Base-by-base conservation (phyloP, 2,888 invertebrate species). In the Napeogenes inachia region DNA sequence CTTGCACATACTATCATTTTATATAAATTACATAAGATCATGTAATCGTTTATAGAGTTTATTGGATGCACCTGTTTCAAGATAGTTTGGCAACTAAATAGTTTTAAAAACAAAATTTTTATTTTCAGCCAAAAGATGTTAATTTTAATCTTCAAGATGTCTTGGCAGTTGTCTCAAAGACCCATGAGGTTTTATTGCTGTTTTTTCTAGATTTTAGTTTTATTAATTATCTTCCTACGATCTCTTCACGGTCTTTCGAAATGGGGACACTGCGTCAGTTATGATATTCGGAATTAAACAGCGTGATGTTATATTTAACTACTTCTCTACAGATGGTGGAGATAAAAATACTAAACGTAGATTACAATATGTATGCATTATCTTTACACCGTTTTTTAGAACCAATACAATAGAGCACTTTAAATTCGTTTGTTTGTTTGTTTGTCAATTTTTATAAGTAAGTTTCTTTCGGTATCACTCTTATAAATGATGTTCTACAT, bases 121-220 rank as follows among this genome's bases (percentile, higher is more conserved):
- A 84, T 87, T 86, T 86, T 81, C 72, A 75, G 78, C 70, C 65
- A 74, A 77, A 72, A 70, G 71, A 72, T 82, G 80, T 86, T 84
- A 84, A 87, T 87, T 88, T 85, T 86, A 85, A 88, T 89, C 85
- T 79, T 82, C 81, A 81, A 79, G 78, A 85, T 79, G 73, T 86
- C 85, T 89, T 89, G 89, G 89, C 89, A 89, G 82, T 80, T 82
- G 82, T 80, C 78, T 84, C 86, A 87, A 87, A 86, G 85, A 73
- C 73, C 79, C 78, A 78, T 78, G 79, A 78, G 73, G 79, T 13
- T 87, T 87, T 88, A 86, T 86, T 79, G 75, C 81, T 82, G 59
- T 65, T 67, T 81, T 81, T 82, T 78, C 73, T 77, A 77, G 74
- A 78, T 79, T 83, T 83, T 75, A 77, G 78, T 71, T 81, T 79